phyloP scores from a whole-genome alignment of 2,888 invertebrate species.

The Pteria penguin region DNA sequence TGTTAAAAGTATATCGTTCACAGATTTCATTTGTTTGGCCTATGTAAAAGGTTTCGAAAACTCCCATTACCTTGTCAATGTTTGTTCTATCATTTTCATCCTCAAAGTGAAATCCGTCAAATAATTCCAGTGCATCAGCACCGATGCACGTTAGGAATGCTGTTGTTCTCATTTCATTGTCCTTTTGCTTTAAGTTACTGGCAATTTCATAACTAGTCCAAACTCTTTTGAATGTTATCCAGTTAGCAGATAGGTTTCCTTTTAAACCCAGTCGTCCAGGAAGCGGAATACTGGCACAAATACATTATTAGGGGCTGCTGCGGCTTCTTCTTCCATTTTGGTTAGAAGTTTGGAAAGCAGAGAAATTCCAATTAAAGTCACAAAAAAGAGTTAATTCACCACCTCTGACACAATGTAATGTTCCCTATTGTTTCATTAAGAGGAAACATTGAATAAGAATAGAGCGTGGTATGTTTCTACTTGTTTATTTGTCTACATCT shows the following conservation, averaged over 20 bases:
- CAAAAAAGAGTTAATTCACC: too few species aligned
- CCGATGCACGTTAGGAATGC: constrained; percentile 17
- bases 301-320: not conserved
- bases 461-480: too few species aligned
- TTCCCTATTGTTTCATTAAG: too few species aligned
- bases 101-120: constrained; percentile 15
- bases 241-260: constrained; percentile 30
- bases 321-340: too few species aligned
- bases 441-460: too few species aligned
- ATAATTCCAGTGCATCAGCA: constrained; percentile 24
- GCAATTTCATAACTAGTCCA: constrained; percentile 12
- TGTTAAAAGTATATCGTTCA: constrained; percentile 50
- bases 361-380: too few species aligned
- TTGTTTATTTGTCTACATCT: too few species aligned
- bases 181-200: not conserved
- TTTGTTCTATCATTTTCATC: not conserved
- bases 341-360: too few species aligned
- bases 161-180: not conserved
- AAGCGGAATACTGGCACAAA: constrained; percentile 27
- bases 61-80: not conserved
- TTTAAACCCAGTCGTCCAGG: constrained; percentile 33
- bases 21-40: constrained; percentile 42
- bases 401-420: too few species aligned
- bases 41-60: too few species aligned
- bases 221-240: constrained; percentile 13